Evolutionary conservation across 1,140 invertebrate genomes (phyloP), one percentile per base, ranked within the genome.

Genomic region (Caenorhabditis latens): DNA sequence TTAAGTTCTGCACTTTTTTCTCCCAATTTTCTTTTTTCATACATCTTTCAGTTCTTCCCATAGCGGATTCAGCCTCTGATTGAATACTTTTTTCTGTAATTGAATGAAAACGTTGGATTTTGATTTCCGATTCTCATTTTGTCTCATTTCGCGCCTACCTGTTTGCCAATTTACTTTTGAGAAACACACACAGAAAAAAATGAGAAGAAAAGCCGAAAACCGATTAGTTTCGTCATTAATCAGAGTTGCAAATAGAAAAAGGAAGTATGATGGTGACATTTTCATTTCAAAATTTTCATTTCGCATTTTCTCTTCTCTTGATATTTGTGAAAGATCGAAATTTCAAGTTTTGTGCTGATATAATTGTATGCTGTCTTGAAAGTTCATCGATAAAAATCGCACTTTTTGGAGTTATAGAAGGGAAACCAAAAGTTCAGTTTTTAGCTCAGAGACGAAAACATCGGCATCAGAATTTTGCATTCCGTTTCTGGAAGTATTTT

Each of bases 131-230:
- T 75, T 75, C 43, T 71, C 13, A 46, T n/a, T 79, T n/a, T n/a
- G n/a, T 79, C 46, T 48, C 13, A 79, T 79, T 79, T 43, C 40
- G 40, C 46, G 71, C 71, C 71, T 79, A 79, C 71, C 46, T 79
- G 71, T 79, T 79, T 79, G 71, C 71, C 71, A 79, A 79, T 50
- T 79, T 79, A 79, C 71, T 50, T 79, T 71, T 24, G 11, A 50
- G 24, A 53, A 53, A 11, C 11, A 53, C 11, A 79, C 71, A 32
- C 61, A 32, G 14, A 63, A 63, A 40, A 63, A 32, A 63, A 16
- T 14, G 50, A 11, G 43, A 24, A 79, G 16, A 43, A 24, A 79
- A 50, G 71, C 43, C 46, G n/a, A 24, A 50, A 79, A 50, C 71
- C 71, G 71, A 79, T 79, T 79, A 79, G 40, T 43, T 79, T 79